phyloP scores from a whole-genome alignment of 2,888 invertebrate species.

The Cerceris ruficornis region DNA sequence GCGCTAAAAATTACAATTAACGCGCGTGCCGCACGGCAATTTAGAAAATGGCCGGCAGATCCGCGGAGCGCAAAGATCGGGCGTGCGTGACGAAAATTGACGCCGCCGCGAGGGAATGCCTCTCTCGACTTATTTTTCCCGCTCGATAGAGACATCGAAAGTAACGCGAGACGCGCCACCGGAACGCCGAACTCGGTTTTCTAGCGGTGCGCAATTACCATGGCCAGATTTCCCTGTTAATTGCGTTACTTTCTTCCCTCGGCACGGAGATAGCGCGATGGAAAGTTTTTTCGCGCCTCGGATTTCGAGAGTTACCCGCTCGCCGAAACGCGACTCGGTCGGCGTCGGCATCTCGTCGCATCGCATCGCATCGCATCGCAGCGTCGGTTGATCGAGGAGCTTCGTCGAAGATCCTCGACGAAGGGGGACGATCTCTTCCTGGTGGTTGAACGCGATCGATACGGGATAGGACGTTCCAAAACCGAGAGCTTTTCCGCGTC shows the following conservation, averaged over 20 bases:
- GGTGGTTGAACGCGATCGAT: too few relatives aligned
- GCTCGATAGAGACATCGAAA: not conserved
- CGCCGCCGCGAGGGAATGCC: constrained; percentile 7
- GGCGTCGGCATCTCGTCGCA: too few relatives aligned
- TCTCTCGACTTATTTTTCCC: not conserved
- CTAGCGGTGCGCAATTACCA: not conserved
- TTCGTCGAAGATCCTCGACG: too few relatives aligned
- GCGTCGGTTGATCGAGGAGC: too few relatives aligned
- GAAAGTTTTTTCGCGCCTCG: constrained; percentile 2
- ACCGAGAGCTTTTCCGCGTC: constrained; percentile 21
- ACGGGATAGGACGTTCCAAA: too few relatives aligned
- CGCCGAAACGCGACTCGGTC: not conserved
- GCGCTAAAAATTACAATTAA: too few relatives aligned
- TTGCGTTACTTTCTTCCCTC: constrained; percentile 4
- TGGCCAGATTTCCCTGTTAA: constrained; percentile 4
- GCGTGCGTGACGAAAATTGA: constrained; percentile 23
- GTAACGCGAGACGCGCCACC: not conserved
- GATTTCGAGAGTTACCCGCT: not conserved
- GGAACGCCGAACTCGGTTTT: not conserved
- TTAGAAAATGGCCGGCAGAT: too few relatives aligned
- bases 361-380: too few relatives aligned
- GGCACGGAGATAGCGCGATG: not conserved
- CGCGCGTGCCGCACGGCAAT: too few relatives aligned
- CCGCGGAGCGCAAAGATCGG: not conserved
- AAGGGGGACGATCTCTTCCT: too few relatives aligned